Conservation (phyloP, 2,888 invertebrate species). For the Drosophila prolongata region DNA sequence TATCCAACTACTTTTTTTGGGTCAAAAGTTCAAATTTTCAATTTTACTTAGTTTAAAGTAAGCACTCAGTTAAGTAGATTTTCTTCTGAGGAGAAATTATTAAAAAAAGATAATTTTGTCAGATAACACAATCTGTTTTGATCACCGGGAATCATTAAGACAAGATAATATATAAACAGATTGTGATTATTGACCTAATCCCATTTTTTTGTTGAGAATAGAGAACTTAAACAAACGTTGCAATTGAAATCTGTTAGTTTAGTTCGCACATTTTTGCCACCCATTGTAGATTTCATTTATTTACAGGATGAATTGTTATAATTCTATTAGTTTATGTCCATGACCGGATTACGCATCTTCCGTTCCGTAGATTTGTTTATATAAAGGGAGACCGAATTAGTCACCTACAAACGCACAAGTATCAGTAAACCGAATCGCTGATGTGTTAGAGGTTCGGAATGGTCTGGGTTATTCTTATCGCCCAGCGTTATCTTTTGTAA, state of each 20-base stretch:
- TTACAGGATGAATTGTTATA: slow-evolving; percentile 3
- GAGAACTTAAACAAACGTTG: neutral
- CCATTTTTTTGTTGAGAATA: too few relatives aligned
- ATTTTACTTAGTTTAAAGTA: neutral
- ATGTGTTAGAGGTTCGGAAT: neutral
- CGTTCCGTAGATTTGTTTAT: neutral
- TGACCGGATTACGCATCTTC: slow-evolving; percentile 57
- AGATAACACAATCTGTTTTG: too few relatives aligned
- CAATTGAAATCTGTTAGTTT: neutral
- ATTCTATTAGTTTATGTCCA: slow-evolving; percentile 33
- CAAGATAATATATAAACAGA: too few relatives aligned
- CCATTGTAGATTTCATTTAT: slow-evolving; percentile 5
- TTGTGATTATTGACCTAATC: too few relatives aligned
- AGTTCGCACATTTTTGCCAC: slow-evolving; percentile 7
- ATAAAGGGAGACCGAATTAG: slow-evolving; percentile 8
- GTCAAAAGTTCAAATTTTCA: neutral
- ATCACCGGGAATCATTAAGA: too few relatives aligned
- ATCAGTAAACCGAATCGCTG: slow-evolving; percentile 14
- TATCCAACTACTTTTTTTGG: neutral
- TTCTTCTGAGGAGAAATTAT: too few relatives aligned
- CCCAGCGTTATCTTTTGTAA: slow-evolving; percentile 6
- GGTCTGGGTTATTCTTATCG: slow-evolving; percentile 15
- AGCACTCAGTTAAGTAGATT: too few relatives aligned
- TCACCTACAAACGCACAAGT: slow-evolving; percentile 12
- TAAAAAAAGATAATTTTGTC: too few relatives aligned